Percentiles rank a stretch among this genome's conserved stretches.
phyloP scores from a whole-genome alignment of 2,113 vertebrate species.

The Haplochromis burtoni region DNA sequence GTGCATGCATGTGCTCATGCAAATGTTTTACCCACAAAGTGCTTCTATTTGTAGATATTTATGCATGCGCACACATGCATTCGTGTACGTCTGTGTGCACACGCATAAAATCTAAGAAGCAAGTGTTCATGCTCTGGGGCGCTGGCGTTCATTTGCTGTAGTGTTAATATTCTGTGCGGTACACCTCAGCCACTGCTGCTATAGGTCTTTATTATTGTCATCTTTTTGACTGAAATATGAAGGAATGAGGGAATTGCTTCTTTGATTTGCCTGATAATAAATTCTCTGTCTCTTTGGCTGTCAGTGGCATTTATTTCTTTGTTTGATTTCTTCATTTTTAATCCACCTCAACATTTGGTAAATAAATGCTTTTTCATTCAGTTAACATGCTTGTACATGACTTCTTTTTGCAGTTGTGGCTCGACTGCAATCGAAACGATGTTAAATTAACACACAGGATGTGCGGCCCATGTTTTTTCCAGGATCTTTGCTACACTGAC shows the following conservation, averaged over 20 bases:
- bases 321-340: not conserved
- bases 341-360: not conserved
- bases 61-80: conserved; percentile 27
- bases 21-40: conserved; percentile 4
- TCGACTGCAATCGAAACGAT: not conserved
- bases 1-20: conserved; percentile 1
- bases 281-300: not conserved
- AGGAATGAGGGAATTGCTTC: not conserved
- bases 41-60: conserved; percentile 22
- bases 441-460: conserved; percentile 19
- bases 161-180: conserved; percentile 33
- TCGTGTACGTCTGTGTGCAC: not conserved
- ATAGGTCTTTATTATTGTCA: conserved; percentile 11
- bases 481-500: conserved; percentile 28
- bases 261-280: not conserved
- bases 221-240: not conserved
- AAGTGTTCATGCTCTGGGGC: conserved; percentile 14
- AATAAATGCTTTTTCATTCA: not conserved
- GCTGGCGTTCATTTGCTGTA: conserved; percentile 22
- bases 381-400: not conserved
- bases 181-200: conserved; percentile 5
- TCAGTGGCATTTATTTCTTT: not conserved
- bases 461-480: conserved; percentile 10
- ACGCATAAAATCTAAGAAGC: conserved; percentile 19
- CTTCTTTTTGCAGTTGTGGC: not conserved